Evolutionary conservation across 2,888 invertebrate species (phyloP), one percentile per base, ranked within the genome.

Genomic region (Agrotis ipsilon): DNA sequence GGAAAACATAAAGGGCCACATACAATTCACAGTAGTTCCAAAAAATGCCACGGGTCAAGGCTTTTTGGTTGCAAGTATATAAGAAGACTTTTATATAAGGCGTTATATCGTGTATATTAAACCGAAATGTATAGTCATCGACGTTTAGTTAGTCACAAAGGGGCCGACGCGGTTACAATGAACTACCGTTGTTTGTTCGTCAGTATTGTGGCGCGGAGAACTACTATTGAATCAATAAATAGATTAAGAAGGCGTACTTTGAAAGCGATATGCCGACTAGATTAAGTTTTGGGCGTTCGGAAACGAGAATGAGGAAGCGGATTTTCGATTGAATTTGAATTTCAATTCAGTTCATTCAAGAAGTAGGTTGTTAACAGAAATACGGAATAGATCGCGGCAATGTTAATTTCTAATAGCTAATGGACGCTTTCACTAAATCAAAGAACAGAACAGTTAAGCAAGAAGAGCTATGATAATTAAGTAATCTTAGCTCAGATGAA

Each of bases 221-320:
- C 85, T 78, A 86, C 90, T 88, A 92, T 94, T 92, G 90, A 94
- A 94, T 94, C 93, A 91, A 92, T 95, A 94, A 94, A 94, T 92
- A 93, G 92, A 94, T 95, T 94, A 94, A 88, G 87, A 94, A 88
- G 86, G 85, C 86, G 84, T 88, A 52, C 92, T 94, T 92, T 94
- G 95, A 89, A 94, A 95, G 84, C 84, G 94, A 95, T 95, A 94
- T 80, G 90, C 92, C 91, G 91, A 86, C 89, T 80, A 81, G 81
- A 86, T 85, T 82, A 80, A 76, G 77, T 83, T 89, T 90, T 88
- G 78, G 87, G 79, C 85, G 21, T 24, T 60, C 6, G 11, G 48
- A 45, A 43, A 46, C 11, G 9, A 19, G 13, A 49, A 60, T 59
- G 49, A 27, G 16, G 52, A 18, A 43, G 19, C 68, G 27, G 49